phyloP scores from a whole-genome alignment of 92 coral and sea anemone genomes.

The Palythoa grandiflora region DNA sequence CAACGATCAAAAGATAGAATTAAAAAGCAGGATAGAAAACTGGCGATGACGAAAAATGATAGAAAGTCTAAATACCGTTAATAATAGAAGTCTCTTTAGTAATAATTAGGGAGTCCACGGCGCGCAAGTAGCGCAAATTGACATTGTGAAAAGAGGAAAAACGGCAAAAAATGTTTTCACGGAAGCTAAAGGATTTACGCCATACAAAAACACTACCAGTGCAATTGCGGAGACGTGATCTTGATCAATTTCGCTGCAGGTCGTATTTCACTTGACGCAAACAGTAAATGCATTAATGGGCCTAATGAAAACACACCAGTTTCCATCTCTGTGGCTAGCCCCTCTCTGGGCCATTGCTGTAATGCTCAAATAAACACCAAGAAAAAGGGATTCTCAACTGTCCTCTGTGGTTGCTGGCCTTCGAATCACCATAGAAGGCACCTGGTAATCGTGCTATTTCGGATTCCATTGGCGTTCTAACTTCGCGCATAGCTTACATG shows the following conservation, averaged over 20 bases:
- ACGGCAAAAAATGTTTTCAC: constrained; percentile 26
- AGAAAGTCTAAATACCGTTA: constrained; percentile 61
- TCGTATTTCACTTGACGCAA: constrained; percentile 17
- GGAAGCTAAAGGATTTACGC: constrained; percentile 21
- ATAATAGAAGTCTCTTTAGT: background rate
- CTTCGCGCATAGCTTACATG: constrained; percentile 58
- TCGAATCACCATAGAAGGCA: constrained; percentile 86
- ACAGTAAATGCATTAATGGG: constrained; percentile 35
- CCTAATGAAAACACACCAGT: constrained; percentile 22
- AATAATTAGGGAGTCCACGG: background rate
- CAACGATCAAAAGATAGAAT: constrained; percentile 73
- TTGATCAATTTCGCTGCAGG: constrained; percentile 52
- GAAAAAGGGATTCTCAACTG: constrained; percentile 16
- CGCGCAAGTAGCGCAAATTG: constrained; percentile 13
- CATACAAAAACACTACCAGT: constrained; percentile 12
- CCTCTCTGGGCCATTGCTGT: constrained; percentile 15
- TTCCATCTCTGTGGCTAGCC: constrained; percentile 47
- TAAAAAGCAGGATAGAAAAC: constrained; percentile 70
- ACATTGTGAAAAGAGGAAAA: constrained; percentile 9
- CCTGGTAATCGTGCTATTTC: constrained; percentile 69
- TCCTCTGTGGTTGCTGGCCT: constrained; percentile 45
- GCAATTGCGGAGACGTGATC: constrained; percentile 12
- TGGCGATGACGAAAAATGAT: constrained; percentile 65
- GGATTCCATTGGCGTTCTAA: constrained; percentile 79
- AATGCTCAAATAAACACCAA: constrained; percentile 46